Evolutionary conservation across 1,140 invertebrate species (phyloP), one percentile per base, ranked within the genome.

Genomic region (Lepidotrigona ventralis): DNA sequence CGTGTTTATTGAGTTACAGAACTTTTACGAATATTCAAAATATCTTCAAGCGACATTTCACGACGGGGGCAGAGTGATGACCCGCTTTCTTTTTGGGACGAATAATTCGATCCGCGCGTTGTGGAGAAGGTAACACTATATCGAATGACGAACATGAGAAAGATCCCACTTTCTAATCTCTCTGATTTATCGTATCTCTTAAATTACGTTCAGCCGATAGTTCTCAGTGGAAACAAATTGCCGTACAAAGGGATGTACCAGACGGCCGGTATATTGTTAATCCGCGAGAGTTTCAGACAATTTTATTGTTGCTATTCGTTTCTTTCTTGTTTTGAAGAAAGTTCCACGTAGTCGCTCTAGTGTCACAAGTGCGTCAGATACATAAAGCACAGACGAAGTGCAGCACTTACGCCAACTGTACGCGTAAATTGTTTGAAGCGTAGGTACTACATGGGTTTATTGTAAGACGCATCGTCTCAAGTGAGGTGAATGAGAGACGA

Each of bases 161-260:
- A 90, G 85, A 69, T 81, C 71, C 33, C 68, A 89, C 92, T 93
- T 92, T 92, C 92, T 93, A 93, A 93, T 92, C 89, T 86, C 89
- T 86, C 71, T 81, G 68, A 83, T 90, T 69, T 72, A 81, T 53
- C 19, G 79, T 85, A 84, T 79, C 6, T 21, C n/a, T 54, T 23
- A 0, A 17, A 53, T 53, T n/a, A 29, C 19, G 19, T 4, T 23
- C 39, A 14, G 23, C 17, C n/a, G 12, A 68, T n/a, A 1, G n/a
- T n/a, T 21, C 3, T 53, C 39, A 51, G 33, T 6, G 2, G 53
- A 19, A n/a, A 29, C 15, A 26, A 64, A 63, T 17, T 11, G 33
- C 6, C 9, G 0, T 0, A 29, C 19, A 5, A 29, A 29, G 21
- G 12, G 2, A n/a, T 0, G 33, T n/a, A n/a, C 33, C 33, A 4